Base-by-base conservation (phyloP, 2,113 vertebrate genomes). In the Leptobrachium leishanense region DNA sequence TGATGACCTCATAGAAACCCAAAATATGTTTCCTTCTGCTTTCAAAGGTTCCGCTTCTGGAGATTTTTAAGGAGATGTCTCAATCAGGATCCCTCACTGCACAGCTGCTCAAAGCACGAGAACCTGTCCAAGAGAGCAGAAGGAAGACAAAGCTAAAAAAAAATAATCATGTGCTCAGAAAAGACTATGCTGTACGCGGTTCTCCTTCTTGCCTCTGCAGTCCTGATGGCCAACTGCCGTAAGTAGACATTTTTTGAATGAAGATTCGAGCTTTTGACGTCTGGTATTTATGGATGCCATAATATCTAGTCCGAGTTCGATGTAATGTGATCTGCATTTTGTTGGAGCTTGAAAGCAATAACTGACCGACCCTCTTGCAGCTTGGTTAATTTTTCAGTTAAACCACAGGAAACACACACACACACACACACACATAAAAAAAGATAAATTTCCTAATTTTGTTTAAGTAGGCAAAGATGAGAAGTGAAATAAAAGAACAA, bases 101-200 rank as follows among this genome's bases (percentile, higher is more conserved):
- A 15, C 50, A 68, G 41, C 77, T 55, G 70, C 50, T 66, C 43
- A 12, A 81, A 42, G 20, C 5, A 2, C 43, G 41, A 39, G 2
- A 9, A 40, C 64, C 6, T 43, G n/a, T 11, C 62, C 13, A 43
- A 43, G 55, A 39, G 12, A 68, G 53, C 15, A 20, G 8, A 15
- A 43, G 5, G 62, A 59, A 59, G 55, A 1, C 10, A 11, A 59
- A 2, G 74, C n/a, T 31, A 20, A 73, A 12, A 43, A 79, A 62
- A 31, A 31, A 31, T 31, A 31, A 31, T 31, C 62, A 81, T 81
- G 78, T 68, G 11, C 53, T 50, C 78, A 9, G 4, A 55, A 41
- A 74, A 74, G 43, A 62, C 57, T 12, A 41, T 74, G 54, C 54
- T 74, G 78, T 50, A 64, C 54, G 11, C 68, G 13, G 78, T 42